A percentile compares a stretch with the other conserved stretches of the same genome.
These are phyloP conservation scores for Lepilemur ruficaudatus DNA, from an alignment of 2,797 vertebrate species.

Conservation along the genomic window DNA sequence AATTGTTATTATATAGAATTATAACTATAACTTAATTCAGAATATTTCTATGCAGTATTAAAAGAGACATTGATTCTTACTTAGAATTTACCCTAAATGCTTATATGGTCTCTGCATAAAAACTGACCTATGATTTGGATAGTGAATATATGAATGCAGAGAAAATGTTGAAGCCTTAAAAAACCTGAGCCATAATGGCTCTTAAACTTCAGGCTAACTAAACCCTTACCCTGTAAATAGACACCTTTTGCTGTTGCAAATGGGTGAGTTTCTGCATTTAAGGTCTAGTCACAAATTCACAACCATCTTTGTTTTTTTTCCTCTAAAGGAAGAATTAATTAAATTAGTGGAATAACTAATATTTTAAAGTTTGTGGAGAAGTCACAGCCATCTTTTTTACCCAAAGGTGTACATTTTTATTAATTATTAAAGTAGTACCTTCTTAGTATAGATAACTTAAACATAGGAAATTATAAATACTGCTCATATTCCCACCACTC, in stretches of 20 bases:
- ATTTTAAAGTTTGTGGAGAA: conserved; percentile 54
- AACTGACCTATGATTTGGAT: neutral
- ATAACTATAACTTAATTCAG: neutral
- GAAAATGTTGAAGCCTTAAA: neutral
- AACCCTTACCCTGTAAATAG: neutral
- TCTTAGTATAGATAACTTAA: neutral
- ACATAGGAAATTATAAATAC: neutral
- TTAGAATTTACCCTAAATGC: neutral
- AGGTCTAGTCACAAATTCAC: neutral
- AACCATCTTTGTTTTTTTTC: neutral
- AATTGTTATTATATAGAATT: neutral
- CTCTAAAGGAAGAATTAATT: conserved; percentile 39
- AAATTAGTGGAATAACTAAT: conserved; percentile 20
- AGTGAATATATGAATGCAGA: conserved; percentile 1
- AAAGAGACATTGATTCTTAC: neutral
- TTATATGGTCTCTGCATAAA: neutral
- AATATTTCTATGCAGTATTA: conserved; percentile 1
- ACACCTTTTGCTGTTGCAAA: neutral
- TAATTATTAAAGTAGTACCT: neutral
- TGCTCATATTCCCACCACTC: neutral
- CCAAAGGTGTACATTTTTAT: neutral
- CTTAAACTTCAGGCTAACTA: neutral
- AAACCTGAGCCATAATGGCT: neutral
- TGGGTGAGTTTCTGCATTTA: neutral
- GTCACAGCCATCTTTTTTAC: neutral